Conservation (phyloP, 2,797 vertebrate species). For the Bryconaethiops microstoma region DNA sequence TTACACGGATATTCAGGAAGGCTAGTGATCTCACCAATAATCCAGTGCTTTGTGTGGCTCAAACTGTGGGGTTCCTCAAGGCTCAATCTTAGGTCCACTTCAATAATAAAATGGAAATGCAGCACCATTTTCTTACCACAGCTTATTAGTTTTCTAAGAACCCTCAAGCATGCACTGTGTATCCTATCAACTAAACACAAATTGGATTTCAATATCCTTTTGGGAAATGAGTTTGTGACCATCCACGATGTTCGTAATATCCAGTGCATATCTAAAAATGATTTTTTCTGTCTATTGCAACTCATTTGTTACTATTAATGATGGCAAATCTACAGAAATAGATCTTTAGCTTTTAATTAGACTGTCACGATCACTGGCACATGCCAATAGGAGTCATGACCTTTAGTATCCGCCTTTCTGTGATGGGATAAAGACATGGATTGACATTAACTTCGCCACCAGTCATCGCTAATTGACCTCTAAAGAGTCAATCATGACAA, state of each 20-base stretch:
- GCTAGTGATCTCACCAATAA: background rate
- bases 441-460: background rate
- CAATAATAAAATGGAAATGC: background rate
- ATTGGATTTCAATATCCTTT: background rate
- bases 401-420: background rate
- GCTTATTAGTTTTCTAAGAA: background rate
- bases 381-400: background rate
- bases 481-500: background rate
- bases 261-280: background rate
- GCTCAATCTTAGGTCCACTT: conserved; percentile 9
- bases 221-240: background rate
- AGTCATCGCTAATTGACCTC: background rate
- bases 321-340: background rate
- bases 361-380: background rate
- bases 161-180: background rate
- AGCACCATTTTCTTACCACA: background rate
- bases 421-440: background rate
- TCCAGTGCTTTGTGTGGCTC: background rate
- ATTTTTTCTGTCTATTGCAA: background rate
- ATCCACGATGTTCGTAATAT: background rate
- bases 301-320: background rate
- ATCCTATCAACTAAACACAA: background rate
- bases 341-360: background rate
- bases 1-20: background rate
- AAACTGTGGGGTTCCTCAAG: conserved; percentile 6